These are phyloP conservation scores for Erethizon dorsatum DNA, from an alignment of 2,797 vertebrate genomes.

Conservation along the genomic window DNA sequence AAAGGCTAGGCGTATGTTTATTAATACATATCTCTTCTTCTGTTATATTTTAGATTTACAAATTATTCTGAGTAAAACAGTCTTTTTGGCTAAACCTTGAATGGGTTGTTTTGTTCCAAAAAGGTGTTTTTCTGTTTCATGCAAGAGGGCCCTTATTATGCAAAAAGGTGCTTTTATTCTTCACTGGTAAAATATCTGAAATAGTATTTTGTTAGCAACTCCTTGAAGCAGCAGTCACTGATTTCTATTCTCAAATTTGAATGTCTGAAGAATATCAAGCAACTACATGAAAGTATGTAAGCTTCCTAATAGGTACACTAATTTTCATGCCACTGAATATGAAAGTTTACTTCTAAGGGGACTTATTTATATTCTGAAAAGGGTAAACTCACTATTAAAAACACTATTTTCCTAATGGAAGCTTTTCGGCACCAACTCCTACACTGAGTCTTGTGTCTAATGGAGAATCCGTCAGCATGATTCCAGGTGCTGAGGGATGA, in stretches of 20 bases:
- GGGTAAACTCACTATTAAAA: slow-evolving; percentile 28
- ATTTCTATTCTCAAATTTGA: slow-evolving; percentile 39
- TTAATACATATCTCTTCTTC: slow-evolving; percentile 58
- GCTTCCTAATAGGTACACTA: not conserved
- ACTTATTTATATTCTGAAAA: not conserved
- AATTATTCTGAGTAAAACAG: slow-evolving; percentile 53
- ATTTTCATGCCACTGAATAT: slow-evolving; percentile 3
- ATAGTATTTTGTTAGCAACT: not conserved
- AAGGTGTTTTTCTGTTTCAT: slow-evolving; percentile 12
- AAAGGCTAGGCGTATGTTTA: slow-evolving; percentile 62
- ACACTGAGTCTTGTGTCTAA: not conserved
- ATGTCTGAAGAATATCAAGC: slow-evolving; percentile 3
- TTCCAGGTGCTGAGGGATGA: not conserved
- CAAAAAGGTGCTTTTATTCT: slow-evolving; percentile 17
- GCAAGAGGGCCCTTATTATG: not conserved
- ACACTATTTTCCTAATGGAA: not conserved
- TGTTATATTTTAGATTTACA: slow-evolving; percentile 66
- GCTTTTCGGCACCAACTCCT: not conserved
- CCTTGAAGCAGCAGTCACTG: not conserved
- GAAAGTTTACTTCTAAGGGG: slow-evolving; percentile 52
- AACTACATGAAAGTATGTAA: not conserved
- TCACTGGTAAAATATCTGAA: not conserved
- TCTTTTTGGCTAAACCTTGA: slow-evolving; percentile 41
- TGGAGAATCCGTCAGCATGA: not conserved
- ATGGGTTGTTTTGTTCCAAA: not conserved